Conservation (phyloP, 2,113 vertebrate species). For the Pterophyllum scalare region DNA sequence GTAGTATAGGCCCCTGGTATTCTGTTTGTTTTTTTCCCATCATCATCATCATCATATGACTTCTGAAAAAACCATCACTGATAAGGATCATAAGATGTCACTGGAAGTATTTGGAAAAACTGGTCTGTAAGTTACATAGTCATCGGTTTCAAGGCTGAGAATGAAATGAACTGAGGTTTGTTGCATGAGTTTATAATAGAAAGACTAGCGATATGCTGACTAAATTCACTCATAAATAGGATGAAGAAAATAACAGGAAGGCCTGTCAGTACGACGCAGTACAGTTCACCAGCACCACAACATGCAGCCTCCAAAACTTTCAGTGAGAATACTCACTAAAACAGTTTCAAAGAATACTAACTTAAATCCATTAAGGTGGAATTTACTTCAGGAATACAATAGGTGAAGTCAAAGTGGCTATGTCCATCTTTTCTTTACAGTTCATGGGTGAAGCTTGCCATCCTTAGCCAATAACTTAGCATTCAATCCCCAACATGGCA, state of each 20-base stretch:
- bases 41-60: neutral
- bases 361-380: neutral
- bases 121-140: fast-evolving
- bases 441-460: neutral
- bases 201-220: neutral
- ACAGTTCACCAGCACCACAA: neutral
- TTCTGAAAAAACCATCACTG: neutral
- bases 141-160: neutral
- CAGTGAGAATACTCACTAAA: neutral
- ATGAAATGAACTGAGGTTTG: too few species aligned
- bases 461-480: neutral
- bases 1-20: neutral
- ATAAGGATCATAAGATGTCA: neutral
- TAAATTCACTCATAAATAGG: neutral
- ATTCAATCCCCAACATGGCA: neutral
- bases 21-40: neutral
- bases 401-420: neutral
- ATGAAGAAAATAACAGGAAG: too few species aligned
- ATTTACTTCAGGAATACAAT: too few species aligned
- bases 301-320: too few species aligned
- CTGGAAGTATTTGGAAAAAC: neutral
- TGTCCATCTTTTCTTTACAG: neutral
- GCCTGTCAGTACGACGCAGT: too few species aligned
- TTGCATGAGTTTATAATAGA: too few species aligned
- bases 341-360: neutral